phyloP scores from a whole-genome alignment of 2,113 vertebrate species.

The Corvus moneduloides region DNA sequence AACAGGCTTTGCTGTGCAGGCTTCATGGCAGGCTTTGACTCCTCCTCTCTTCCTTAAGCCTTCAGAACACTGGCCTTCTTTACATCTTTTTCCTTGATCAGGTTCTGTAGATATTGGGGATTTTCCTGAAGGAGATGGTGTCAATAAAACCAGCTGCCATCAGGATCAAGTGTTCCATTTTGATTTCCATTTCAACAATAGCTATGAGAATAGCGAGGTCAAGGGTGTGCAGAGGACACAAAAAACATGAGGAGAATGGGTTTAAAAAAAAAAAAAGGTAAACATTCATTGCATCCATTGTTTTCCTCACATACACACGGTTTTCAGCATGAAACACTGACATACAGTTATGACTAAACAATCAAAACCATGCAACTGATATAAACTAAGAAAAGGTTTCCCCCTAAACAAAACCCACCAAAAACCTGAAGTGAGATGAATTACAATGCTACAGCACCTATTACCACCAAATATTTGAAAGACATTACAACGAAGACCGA shows the following conservation, averaged over 20 bases:
- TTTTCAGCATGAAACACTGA: not conserved
- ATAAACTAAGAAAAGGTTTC: not conserved
- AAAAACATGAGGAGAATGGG: not conserved
- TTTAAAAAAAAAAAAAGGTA: not conserved
- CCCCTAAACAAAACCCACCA: not conserved
- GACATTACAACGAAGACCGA: not conserved
- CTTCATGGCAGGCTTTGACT: not conserved
- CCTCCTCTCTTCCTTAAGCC: not conserved
- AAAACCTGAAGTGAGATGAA: not conserved
- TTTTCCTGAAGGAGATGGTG: not conserved
- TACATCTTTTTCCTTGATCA: not conserved
- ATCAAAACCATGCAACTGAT: not conserved
- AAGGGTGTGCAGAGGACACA: not conserved
- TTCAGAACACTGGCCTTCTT: not conserved
- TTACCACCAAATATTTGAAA: not conserved
- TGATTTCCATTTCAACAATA: not conserved
- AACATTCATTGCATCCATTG: not conserved
- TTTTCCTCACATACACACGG: not conserved
- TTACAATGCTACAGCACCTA: not conserved
- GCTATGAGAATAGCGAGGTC: not conserved
- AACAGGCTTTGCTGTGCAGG: not conserved
- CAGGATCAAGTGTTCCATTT: not conserved
- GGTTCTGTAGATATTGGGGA: not conserved
- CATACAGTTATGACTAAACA: not conserved
- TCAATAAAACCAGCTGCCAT: not conserved